Conservation (phyloP, 35 echinoderm and acorn worm species). For the Heliocidaris erythrogramma region DNA sequence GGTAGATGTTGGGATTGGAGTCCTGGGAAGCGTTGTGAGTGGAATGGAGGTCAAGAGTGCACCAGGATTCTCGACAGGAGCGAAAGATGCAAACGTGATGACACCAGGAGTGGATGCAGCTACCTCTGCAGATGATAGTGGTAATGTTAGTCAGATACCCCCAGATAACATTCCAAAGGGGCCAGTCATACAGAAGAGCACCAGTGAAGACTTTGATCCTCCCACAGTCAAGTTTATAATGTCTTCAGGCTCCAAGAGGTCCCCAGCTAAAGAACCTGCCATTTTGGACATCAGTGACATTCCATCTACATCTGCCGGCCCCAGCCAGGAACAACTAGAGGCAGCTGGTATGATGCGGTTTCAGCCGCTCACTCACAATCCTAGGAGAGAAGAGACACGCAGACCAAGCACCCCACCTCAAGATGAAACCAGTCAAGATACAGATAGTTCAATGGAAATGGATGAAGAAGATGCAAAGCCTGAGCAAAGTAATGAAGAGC, state of each 20-base stretch:
- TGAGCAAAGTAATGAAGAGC: neutral
- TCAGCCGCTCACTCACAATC: conserved; percentile 18
- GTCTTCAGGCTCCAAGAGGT: neutral
- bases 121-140: neutral
- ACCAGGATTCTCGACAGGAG: neutral
- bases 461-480: neutral
- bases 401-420: neutral
- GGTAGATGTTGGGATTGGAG: neutral
- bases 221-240: conserved; percentile 25
- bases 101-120: neutral
- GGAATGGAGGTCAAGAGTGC: conserved; percentile 13
- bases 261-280: neutral
- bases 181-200: neutral
- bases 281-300: conserved; percentile 44
- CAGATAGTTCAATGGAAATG: neutral
- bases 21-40: neutral
- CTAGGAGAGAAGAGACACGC: conserved; percentile 1
- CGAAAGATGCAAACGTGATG: neutral
- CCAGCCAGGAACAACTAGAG: conserved; percentile 33
- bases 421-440: conserved; percentile 13
- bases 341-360: conserved; percentile 32
- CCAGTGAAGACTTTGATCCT: conserved; percentile 26
- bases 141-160: neutral
- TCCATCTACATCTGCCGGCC: conserved; percentile 29
- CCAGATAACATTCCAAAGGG: neutral